Evolutionary conservation across 2,797 vertebrate species (phyloP), one percentile per base, ranked within the genome.

Genomic region (Enteromius paludinosus): DNA sequence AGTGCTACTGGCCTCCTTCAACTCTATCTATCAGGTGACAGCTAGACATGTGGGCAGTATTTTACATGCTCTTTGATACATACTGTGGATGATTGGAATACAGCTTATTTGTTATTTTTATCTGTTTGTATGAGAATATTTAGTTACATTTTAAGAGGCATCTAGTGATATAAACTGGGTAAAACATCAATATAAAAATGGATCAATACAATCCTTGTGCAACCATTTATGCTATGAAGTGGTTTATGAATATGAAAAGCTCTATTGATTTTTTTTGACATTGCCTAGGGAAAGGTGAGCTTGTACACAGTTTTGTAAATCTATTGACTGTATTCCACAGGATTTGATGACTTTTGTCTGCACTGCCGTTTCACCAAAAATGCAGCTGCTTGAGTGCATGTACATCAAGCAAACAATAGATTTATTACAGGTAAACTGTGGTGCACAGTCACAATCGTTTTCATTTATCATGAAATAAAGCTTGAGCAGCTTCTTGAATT

Each of bases 381-480:
- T 97, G 94, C 89, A 89, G 0, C 87, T 96, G 83, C 89, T 97
- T 89, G 96, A 97, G 88, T 96, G 95, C 45, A 95, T 95, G 94
- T 96, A 96, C 93, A 95, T 97, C 92, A 94, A 90, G 84, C 96
- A 97, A 93, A 95, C 95, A 2, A 95, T 94, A 45, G 94, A 96
- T 91, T 92, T 96, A 77, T 91, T 97, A 84, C 93, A 96, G 94
- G 96, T 96, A 91, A 83, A 77, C 86, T 25, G 15, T 25, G 10
- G 62, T 14, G 5, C 18, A 17, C 17, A 25, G 23, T 30, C n/a
- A 56, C 43, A 65, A 35, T 68, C 6, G 23, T 77, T 68, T 52
- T 23, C 5, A 52, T 18, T 5, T 25, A 41, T 41, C 14, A 59
- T 59, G 54, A 38, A 59, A 56, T 17, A 25, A 41, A 75, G 72